Conservation (phyloP, 1,140 invertebrate genomes). For the Dysdera silvatica region DNA sequence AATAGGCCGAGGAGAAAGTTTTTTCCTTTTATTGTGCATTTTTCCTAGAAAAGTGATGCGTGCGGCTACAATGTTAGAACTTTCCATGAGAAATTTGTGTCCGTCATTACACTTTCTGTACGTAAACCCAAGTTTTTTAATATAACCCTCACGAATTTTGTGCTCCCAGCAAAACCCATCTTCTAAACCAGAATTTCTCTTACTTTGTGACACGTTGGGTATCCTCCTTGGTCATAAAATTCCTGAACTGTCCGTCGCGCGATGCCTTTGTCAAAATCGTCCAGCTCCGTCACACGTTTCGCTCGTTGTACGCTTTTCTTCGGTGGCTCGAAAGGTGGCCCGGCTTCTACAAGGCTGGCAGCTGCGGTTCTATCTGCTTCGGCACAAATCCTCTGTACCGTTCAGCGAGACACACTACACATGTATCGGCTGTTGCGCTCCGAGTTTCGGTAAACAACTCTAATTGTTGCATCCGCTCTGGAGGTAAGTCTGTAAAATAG, state of each 20-base stretch:
- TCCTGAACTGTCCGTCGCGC: background rate
- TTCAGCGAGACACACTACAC: no score
- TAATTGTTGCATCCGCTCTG: no score
- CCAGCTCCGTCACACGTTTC: background rate
- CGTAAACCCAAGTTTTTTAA: background rate
- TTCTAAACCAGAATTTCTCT: background rate
- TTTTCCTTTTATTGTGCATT: background rate
- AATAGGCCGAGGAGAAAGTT: no score
- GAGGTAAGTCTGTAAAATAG: no score
- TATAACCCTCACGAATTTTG: background rate
- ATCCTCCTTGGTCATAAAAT: background rate
- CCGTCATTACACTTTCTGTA: background rate
- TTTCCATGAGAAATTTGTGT: background rate
- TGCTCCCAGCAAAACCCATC: background rate
- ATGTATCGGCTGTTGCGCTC: no score
- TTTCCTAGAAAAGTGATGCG: background rate
- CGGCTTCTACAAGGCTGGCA: no score
- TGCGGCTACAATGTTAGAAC: background rate
- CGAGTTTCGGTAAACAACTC: no score
- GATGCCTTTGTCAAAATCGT: slow-evolving; percentile 1
- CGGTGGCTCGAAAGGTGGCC: background rate
- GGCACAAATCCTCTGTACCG: no score
- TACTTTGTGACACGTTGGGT: background rate
- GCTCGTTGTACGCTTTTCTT: background rate
- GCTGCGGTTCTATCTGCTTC: no score